Base-by-base conservation (phyloP, 2,888 invertebrate species). In the Terebella lapidaria region DNA sequence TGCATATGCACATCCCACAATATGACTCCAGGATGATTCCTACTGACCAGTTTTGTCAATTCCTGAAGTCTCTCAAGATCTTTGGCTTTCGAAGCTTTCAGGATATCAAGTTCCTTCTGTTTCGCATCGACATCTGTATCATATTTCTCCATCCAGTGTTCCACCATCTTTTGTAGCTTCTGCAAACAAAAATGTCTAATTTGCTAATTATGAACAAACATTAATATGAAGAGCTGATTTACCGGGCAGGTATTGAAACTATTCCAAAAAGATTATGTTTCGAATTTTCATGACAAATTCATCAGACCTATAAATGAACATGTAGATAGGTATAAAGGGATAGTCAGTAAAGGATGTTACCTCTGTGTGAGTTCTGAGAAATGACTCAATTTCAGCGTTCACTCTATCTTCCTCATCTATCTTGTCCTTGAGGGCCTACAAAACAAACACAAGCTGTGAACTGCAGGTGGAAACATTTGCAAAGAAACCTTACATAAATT, bases 131-230 rank as follows among this genome's bases (percentile, higher is more conserved):
- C 76, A 65, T 79, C 79, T 55, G 71, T 74, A 51, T 80, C 80
- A 61, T 77, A 78, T 57, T 77, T 80, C 56, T 78, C 75, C 70
- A 76, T 76, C 81, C 80, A 81, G 57, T 72, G 71, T 55, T 80
- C 78, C 25, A 78, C 72, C 59, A 79, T 76, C 65, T 74, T 71
- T 56, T 74, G 73, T 51, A 78, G 62, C 46, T 75, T 73, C 75
- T 78, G 62, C 22, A 35, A n/a, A 35, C 42, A 35, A 35, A 35
- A n/a, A n/a, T n/a, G n/a, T n/a, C n/a, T n/a, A n/a, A n/a, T n/a
- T n/a, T n/a, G n/a, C n/a, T n/a, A n/a, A n/a, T n/a, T n/a, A n/a
- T n/a, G n/a, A n/a, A n/a, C n/a, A n/a, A n/a, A n/a, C n/a, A n/a
- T n/a, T n/a, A n/a, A n/a, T n/a, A n/a, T n/a, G n/a, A n/a, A n/a